Evolutionary conservation across 1,140 invertebrate genomes (phyloP).

Genomic region (Bombus balteatus): DNA sequence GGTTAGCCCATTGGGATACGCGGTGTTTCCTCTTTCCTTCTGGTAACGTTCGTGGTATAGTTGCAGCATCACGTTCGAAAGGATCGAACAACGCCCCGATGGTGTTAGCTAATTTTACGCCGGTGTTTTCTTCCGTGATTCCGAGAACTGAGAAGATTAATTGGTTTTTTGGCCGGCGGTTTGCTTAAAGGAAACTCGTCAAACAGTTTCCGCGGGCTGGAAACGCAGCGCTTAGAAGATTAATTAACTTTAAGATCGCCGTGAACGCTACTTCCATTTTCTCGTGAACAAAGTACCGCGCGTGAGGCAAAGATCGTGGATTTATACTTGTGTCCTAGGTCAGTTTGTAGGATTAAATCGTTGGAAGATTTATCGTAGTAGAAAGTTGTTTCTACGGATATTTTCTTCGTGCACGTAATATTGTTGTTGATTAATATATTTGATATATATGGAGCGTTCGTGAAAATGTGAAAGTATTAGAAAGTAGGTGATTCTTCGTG

Average conservation of each 20-base stretch:
- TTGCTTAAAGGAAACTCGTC: constrained; percentile 20
- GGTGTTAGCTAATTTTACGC: constrained; percentile 37
- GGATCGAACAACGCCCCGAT: constrained; percentile 17
- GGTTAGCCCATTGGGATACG: constrained; percentile 12
- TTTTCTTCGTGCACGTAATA: too few relatives aligned
- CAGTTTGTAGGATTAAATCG: too few relatives aligned
- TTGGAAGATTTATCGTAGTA: too few relatives aligned
- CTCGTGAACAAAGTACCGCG: not conserved
- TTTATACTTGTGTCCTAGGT: not conserved
- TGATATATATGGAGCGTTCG: too few relatives aligned
- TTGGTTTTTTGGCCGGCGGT: constrained; percentile 22
- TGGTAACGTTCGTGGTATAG: not conserved
- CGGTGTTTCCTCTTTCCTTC: not conserved
- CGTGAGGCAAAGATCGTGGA: not conserved
- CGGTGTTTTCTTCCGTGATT: constrained; percentile 22
- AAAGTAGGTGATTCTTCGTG: too few relatives aligned
- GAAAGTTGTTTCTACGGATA: too few relatives aligned
- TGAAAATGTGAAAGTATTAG: too few relatives aligned
- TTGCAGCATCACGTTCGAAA: constrained; percentile 29
- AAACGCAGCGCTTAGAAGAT: constrained; percentile 18
- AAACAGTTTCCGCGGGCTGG: constrained; percentile 14
- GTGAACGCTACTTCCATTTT: constrained; percentile 2
- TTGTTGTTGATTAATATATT: too few relatives aligned
- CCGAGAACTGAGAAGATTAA: constrained; percentile 18
- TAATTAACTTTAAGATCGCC: constrained; percentile 1